Evolutionary conservation across 2,113 vertebrate species (phyloP).

Genomic region (Coracopsis vasa): DNA sequence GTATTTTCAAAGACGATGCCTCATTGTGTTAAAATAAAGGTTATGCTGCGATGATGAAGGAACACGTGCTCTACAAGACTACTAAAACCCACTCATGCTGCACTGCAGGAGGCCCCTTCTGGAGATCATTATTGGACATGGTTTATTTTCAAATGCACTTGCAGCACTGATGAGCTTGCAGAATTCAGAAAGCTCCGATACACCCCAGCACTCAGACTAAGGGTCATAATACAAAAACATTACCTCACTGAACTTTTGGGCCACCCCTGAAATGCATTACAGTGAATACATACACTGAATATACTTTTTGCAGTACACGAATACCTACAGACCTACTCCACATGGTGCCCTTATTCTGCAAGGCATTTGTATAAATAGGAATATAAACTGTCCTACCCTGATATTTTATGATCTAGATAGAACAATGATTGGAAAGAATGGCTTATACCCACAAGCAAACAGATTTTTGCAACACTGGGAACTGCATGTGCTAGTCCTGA

Average conservation of each 20-base stretch:
- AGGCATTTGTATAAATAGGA: neutral
- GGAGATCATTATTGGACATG: neutral
- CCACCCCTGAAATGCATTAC: neutral
- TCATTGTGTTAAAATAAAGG: neutral
- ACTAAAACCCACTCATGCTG: neutral
- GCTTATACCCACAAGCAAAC: neutral
- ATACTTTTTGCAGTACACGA: neutral
- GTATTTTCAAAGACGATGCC: neutral
- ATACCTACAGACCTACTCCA: neutral
- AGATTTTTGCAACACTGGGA: neutral
- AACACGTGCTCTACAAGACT: neutral
- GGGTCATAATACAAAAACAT: neutral
- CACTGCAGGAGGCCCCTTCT: neutral
- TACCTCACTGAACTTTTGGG: neutral
- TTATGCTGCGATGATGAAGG: neutral
- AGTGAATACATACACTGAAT: neutral
- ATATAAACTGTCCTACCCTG: neutral
- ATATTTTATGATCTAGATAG: neutral
- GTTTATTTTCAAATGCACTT: fast-evolving
- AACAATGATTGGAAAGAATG: neutral
- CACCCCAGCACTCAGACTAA: neutral
- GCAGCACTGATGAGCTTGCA: neutral
- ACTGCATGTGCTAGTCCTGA: neutral
- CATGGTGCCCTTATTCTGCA: fast-evolving
- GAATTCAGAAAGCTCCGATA: neutral